Conservation (phyloP, 1,140 invertebrate genomes). For the Drosophila elegans region DNA sequence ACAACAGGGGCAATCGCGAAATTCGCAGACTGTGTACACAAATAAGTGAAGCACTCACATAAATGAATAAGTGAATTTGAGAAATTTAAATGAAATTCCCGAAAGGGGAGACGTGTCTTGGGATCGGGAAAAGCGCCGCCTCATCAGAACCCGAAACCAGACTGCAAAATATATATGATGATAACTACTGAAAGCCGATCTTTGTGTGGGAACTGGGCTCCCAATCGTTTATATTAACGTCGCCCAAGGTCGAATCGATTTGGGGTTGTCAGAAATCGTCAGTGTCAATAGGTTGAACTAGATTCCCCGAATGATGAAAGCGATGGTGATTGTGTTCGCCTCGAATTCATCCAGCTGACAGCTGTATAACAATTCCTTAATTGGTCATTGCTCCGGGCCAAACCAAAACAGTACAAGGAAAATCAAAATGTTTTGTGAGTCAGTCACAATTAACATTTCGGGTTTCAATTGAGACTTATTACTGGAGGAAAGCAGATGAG, state of each 20-base stretch:
- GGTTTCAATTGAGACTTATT: constrained; percentile 30
- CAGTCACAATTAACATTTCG: constrained; percentile 38
- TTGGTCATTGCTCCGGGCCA: constrained; percentile 25
- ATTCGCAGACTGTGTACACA: constrained; percentile 39
- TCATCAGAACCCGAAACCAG: constrained; percentile 26
- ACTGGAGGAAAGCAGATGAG: constrained; percentile 4
- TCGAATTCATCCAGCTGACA: constrained; percentile 49
- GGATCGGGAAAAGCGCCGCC: constrained; percentile 22
- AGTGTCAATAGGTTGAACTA: constrained; percentile 45
- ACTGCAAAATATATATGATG: constrained; percentile 26
- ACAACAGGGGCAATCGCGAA: constrained; percentile 38
- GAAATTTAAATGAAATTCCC: constrained; percentile 43
- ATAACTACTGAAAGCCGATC: constrained; percentile 46
- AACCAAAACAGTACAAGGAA: neutral
- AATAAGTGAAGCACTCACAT: constrained; percentile 10
- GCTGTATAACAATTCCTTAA: constrained; percentile 33
- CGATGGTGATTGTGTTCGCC: constrained; percentile 31
- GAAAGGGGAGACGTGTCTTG: constrained; percentile 39
- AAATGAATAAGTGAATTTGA: constrained; percentile 41
- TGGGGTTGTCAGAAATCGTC: constrained; percentile 18
- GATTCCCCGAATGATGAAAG: constrained; percentile 15
- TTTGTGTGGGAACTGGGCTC: constrained; percentile 46
- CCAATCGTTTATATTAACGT: constrained; percentile 18
- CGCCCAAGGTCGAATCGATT: constrained; percentile 37
- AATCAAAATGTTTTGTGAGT: constrained; percentile 43